Conservation (phyloP, 2,888 invertebrate genomes). For the Calliopum simillimum region DNA sequence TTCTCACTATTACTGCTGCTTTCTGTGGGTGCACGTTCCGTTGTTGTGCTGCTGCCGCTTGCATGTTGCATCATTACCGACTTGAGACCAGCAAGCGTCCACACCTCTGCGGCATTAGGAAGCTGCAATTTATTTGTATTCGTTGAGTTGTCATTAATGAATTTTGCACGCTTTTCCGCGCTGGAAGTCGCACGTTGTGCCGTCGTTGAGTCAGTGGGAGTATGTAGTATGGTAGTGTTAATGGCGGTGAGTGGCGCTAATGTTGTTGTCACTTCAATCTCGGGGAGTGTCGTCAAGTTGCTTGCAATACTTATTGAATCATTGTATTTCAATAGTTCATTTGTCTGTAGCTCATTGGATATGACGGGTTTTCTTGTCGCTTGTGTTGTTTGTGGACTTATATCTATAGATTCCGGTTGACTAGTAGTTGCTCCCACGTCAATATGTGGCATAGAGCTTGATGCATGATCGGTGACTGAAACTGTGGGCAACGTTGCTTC, state of each 20-base stretch:
- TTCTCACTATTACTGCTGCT: slow-evolving; percentile 52
- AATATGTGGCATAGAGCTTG: slow-evolving; percentile 10
- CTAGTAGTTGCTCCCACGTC: neutral
- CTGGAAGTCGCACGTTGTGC: slow-evolving; percentile 10
- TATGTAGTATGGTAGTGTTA: too few species aligned
- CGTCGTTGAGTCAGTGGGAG: too few species aligned
- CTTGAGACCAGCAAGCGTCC: slow-evolving; percentile 63
- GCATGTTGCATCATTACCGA: slow-evolving; percentile 44
- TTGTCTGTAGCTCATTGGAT: neutral
- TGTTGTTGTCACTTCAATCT: too few species aligned
- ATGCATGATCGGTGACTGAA: neutral
- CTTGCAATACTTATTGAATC: too few species aligned
- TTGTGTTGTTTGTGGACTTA: neutral
- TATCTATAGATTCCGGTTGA: neutral
- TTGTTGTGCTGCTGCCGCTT: slow-evolving; percentile 35
- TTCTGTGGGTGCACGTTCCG: slow-evolving; percentile 1
- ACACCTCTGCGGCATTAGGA: slow-evolving; percentile 61
- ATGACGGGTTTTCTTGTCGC: neutral
- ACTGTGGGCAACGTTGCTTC: neutral
- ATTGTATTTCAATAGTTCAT: too few species aligned
- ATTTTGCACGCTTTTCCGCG: slow-evolving; percentile 60
- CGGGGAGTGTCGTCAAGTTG: too few species aligned
- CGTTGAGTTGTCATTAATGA: slow-evolving; percentile 59
- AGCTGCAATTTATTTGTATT: slow-evolving; percentile 59
- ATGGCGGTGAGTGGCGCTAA: too few species aligned